Evolutionary conservation across 2,888 invertebrate genomes (phyloP).

Genomic region (Idaea dimidiata): DNA sequence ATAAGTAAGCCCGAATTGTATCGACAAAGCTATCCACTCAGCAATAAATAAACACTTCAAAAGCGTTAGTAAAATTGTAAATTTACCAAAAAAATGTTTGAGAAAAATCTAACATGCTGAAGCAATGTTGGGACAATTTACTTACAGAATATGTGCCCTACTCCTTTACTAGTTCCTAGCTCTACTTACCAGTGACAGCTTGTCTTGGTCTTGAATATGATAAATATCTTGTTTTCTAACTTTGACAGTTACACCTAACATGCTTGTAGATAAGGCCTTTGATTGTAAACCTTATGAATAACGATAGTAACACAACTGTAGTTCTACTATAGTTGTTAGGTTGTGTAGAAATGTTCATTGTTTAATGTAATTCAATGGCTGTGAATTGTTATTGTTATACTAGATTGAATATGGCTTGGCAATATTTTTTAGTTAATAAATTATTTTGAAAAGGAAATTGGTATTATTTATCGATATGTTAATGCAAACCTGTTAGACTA

Average conservation of each 20-base stretch:
- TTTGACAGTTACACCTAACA: neutral
- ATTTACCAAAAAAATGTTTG: too few species aligned
- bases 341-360: conserved; percentile 31
- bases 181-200: too few species aligned
- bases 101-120: too few species aligned
- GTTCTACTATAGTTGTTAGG: conserved; percentile 25
- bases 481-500: conserved; percentile 12
- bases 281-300: conserved; percentile 13
- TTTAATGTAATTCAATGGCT: conserved; percentile 65
- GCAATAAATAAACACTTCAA: too few species aligned
- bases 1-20: too few species aligned
- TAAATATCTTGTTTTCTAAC: neutral
- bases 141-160: too few species aligned
- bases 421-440: conserved; percentile 71
- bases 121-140: too few species aligned
- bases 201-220: too few species aligned
- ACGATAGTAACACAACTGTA: conserved; percentile 13
- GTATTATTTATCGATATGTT: conserved; percentile 1
- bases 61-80: too few species aligned
- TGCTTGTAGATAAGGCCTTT: neutral
- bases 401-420: conserved; percentile 68
- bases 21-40: too few species aligned
- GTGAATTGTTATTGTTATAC: conserved; percentile 77
- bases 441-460: conserved; percentile 29
- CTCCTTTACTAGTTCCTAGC: too few species aligned